Conservation (phyloP, 2,888 invertebrate species). For the Emmelina monodactyla region DNA sequence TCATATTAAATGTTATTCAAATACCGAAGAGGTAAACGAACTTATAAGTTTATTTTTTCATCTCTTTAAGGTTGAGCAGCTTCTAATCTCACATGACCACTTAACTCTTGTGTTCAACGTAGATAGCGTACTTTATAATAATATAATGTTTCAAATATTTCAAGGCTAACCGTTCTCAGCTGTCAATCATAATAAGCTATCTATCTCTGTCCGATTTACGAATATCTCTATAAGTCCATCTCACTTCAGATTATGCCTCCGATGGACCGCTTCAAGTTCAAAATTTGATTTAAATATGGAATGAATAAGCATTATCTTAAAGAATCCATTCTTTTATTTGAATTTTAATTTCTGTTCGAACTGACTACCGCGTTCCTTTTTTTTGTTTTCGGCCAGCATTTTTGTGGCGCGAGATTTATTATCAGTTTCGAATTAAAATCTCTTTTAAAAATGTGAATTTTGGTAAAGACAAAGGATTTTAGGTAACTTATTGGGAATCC, state of each 20-base stretch:
- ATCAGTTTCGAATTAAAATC: too few relatives aligned
- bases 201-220: slow-evolving; percentile 45
- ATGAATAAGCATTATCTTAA: slow-evolving; percentile 66
- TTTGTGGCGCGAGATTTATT: too few relatives aligned
- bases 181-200: slow-evolving; percentile 66
- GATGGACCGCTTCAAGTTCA: slow-evolving; percentile 56
- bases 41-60: too few relatives aligned
- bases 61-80: too few relatives aligned
- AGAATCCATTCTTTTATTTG: slow-evolving; percentile 62
- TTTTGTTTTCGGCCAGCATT: slow-evolving; percentile 35
- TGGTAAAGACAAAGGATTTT: too few relatives aligned
- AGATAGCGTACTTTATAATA: slow-evolving; percentile 66
- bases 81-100: slow-evolving; percentile 30
- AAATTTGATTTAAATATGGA: slow-evolving; percentile 66
- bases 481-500: too few relatives aligned
- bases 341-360: slow-evolving; percentile 57
- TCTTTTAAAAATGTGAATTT: too few relatives aligned
- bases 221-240: slow-evolving; percentile 29
- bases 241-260: slow-evolving; percentile 37
- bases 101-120: slow-evolving; percentile 40
- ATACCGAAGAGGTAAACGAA: too few relatives aligned
- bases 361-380: slow-evolving; percentile 48
- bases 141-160: slow-evolving; percentile 68
- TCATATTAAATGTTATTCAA: too few relatives aligned
- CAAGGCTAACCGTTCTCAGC: slow-evolving; percentile 67